Evolutionary conservation across 2,797 vertebrate species (phyloP).

Genomic region (Stomatorhinus walkeri): DNA sequence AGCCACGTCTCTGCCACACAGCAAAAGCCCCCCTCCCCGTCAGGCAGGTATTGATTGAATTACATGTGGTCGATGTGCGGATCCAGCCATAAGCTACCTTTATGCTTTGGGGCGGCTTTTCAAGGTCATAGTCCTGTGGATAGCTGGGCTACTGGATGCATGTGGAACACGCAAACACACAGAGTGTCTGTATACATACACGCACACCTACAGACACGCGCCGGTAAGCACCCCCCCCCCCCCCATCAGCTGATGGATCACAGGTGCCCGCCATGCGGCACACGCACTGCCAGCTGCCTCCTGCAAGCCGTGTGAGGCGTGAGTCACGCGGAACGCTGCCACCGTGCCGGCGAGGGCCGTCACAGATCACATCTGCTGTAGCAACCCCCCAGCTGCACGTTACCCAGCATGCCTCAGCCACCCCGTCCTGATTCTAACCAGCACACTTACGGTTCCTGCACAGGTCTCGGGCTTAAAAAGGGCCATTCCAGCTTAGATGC

Average conservation of each 20-base stretch:
- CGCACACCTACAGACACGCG: neutral
- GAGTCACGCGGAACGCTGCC: neutral
- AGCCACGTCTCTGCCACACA: neutral
- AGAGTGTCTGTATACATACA: neutral
- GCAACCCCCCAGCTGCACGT: neutral
- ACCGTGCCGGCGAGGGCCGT: neutral
- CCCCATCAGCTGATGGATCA: neutral
- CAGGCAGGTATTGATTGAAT: conserved; percentile 15
- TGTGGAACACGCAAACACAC: neutral
- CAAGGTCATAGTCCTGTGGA: conserved; percentile 11
- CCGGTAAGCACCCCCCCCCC: neutral
- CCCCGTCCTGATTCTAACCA: neutral
- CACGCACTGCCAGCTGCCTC: neutral
- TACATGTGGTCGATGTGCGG: conserved; percentile 18
- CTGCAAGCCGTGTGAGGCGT: neutral
- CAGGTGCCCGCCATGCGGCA: neutral
- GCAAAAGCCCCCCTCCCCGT: neutral
- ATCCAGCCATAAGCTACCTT: neutral
- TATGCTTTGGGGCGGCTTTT: neutral
- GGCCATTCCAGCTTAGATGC: neutral
- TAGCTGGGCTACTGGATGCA: neutral
- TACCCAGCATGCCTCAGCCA: neutral
- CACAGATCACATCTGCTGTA: neutral
- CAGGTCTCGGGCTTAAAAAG: neutral
- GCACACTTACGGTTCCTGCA: neutral